phyloP scores from a whole-genome alignment of 2,797 vertebrate genomes.

The Gadopsis bispinosus region DNA sequence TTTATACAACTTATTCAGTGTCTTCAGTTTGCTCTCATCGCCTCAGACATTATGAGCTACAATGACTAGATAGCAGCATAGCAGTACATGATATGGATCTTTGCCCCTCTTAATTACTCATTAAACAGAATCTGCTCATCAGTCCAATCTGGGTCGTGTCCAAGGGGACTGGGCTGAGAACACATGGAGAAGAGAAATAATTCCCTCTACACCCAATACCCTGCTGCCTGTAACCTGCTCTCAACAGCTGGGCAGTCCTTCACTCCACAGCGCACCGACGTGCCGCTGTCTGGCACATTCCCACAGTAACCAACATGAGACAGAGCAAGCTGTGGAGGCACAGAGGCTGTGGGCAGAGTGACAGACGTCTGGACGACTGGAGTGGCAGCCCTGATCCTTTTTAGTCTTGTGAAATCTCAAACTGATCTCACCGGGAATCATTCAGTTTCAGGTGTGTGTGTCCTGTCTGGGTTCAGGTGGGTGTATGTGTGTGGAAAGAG shows the following conservation, averaged over 20 bases:
- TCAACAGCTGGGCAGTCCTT: slow-evolving; percentile 61
- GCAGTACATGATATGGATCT: slow-evolving; percentile 38
- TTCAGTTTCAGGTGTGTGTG: slow-evolving; percentile 50
- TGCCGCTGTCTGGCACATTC: slow-evolving; percentile 27
- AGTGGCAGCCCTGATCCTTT: slow-evolving; percentile 60
- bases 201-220: slow-evolving; percentile 5
- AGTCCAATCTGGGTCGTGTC: slow-evolving; percentile 48
- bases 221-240: slow-evolving; percentile 24
- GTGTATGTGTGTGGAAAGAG: slow-evolving; percentile 39
- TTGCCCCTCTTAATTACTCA: slow-evolving; percentile 28
- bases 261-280: slow-evolving; percentile 23
- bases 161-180: slow-evolving; percentile 29
- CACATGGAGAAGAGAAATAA: slow-evolving; percentile 28
- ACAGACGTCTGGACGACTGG: slow-evolving; percentile 40
- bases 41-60: neutral
- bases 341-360: slow-evolving; percentile 33
- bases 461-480: slow-evolving; percentile 47
- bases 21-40: neutral
- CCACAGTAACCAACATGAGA: slow-evolving; percentile 47
- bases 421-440: slow-evolving; percentile 63
- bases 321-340: neutral
- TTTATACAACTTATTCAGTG: neutral
- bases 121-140: slow-evolving; percentile 39
- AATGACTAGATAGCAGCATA: neutral
- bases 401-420: slow-evolving; percentile 54